Evolutionary conservation across 1,140 invertebrate genomes (phyloP), one percentile per base, ranked within the genome.

Genomic region (Leptopilina boulardi): DNA sequence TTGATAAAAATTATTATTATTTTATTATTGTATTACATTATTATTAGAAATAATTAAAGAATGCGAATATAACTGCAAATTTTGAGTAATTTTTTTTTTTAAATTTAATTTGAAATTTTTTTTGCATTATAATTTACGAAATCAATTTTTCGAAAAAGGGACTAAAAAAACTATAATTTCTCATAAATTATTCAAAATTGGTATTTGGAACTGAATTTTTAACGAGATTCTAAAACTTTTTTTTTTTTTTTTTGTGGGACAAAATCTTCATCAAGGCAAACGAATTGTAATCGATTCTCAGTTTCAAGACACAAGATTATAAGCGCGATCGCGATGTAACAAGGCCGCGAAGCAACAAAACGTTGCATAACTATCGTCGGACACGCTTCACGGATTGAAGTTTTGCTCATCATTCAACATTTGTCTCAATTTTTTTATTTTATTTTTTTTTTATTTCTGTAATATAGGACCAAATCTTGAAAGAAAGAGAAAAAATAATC

Each of bases 311-410:
- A 86, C 82, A 86, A 86, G 80, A 87, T 88, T 88, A 87, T 87
- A 84, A 83, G 21, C 51, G 13, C 13, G 81, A 85, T 83, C 86
- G 82, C 82, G 79, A 83, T 15, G 82, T 81, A 86, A 84, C 89
- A 91, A 91, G 90, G 90, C 84, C 87, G 79, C 83, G 81, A 82
- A 76, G 85, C 84, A 88, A 87, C 87, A 83, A 88, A 88, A 87
- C 82, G 87, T 91, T 91, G 89, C 89, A 90, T 91, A 91, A 91
- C 88, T 85, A 87, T 87, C 76, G 76, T 83, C 82, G 87, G 90
- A 90, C 86, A 90, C 89, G 88, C 89, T 90, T 87, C 84, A 83
- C 78, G 80, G 84, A 84, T 77, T 81, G 86, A 87, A 86, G 83
- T 84, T 86, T 82, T 82, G 77, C 74, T 83, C 79, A 77, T 79